Evolutionary conservation across 2,888 invertebrate species (phyloP), one percentile per base, ranked within the genome.

Genomic region (Thera obeliscata): DNA sequence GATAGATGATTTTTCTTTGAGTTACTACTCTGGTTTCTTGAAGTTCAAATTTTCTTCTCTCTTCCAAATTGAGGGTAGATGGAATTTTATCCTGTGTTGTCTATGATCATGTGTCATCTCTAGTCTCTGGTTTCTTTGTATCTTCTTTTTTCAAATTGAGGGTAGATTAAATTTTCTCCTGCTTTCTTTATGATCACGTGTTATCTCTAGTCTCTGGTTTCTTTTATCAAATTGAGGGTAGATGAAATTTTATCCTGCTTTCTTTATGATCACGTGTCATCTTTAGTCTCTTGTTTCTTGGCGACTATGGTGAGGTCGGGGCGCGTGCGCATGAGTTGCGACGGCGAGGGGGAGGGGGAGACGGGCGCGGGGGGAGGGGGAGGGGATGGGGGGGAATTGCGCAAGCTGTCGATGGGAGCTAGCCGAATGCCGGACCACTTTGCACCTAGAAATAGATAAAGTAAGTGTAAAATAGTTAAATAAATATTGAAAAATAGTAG

Each of bases 241-340:
- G 38, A 38, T 38, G 3, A 3, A 38, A 38, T 38, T 38, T 0
- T 38, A 38, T 43, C 43, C 8, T 43, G 43, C 9, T 2, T 46
- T 8, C 22, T 46, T 7, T 9, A 2, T 9, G 2, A 81, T 84
- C 83, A 84, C 80, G 84, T 79, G 68, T 81, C 80, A 0, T 68
- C 63, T 11, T 83, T 84, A 1, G 70, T 7, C 61, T 77, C 74
- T 22, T 78, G 70, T 60, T 78, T 81, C 68, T 82, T 80, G 2
- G 91, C 88, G 1, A 92, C 90, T 12, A 93, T 93, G 66, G 93
- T 93, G 71, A 93, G 87, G 83, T 93, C 93, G 8, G 93, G 93
- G 0, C 93, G 79, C 2, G 89, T 90, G 50, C 88, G 78, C 91
- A 93, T 91, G 6, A 92, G 87, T 3, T 87, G 86, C 0, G 87